Evolutionary conservation across 35 echinoderm and acorn worm genomes (phyloP).

Genomic region (Lytechinus variegatus): DNA sequence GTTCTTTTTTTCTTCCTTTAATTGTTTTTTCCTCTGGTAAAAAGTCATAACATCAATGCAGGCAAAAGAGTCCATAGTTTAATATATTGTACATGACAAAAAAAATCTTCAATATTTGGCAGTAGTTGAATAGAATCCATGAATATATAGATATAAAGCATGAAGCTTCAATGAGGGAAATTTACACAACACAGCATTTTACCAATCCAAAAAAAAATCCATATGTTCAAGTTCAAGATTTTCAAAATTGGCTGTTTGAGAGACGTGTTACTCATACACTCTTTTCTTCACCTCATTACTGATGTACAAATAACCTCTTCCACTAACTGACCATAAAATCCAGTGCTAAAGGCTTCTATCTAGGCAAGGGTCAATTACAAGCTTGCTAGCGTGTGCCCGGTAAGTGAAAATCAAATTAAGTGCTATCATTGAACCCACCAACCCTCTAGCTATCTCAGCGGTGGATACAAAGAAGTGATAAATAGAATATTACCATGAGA

Average conservation of each 20-base stretch:
- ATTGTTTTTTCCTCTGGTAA: too few species aligned
- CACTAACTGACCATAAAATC: not conserved
- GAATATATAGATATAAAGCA: too few species aligned
- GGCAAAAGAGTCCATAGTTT: too few species aligned
- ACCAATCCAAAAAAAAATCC: not conserved
- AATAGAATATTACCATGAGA: not conserved
- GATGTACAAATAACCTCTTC: conserved; percentile 2
- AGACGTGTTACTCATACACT: not conserved
- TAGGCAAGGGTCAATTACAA: not conserved
- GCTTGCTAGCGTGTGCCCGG: not conserved
- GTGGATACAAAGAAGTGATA: not conserved
- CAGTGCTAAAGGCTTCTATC: not conserved
- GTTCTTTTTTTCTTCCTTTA: too few species aligned
- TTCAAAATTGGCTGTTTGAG: not conserved
- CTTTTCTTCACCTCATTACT: not conserved
- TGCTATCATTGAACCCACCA: not conserved
- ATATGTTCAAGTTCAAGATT: not conserved
- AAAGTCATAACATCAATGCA: too few species aligned
- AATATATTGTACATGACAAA: too few species aligned
- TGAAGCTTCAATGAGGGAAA: too few species aligned
- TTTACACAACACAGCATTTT: too few species aligned
- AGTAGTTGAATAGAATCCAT: too few species aligned
- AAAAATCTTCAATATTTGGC: too few species aligned
- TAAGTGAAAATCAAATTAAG: not conserved
- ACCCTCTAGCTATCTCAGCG: not conserved